Evolutionary conservation across 2,888 invertebrate genomes (phyloP).

Genomic region (Steinernema scapterisci): DNA sequence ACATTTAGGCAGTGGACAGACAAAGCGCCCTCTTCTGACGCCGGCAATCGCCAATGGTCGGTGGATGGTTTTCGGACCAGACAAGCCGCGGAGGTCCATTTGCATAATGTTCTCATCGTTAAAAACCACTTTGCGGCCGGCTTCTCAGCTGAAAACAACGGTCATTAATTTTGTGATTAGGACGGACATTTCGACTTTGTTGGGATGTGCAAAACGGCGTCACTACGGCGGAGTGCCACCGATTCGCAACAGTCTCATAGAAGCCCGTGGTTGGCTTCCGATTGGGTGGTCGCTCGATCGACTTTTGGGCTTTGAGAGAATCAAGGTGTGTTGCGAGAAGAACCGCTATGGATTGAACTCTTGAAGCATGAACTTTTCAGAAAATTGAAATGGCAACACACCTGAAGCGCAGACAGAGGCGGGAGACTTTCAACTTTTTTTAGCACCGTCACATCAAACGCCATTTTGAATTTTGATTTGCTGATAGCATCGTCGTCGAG

Average conservation of each 20-base stretch:
- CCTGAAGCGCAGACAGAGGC: neutral
- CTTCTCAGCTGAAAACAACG: conserved; percentile 24
- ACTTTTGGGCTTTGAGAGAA: no score
- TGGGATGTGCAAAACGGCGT: neutral
- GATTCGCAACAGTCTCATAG: neutral
- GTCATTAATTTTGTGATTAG: conserved; percentile 1
- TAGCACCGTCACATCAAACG: neutral
- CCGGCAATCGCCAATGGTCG: neutral
- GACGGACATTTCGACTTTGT: neutral
- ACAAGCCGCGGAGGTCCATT: conserved; percentile 1
- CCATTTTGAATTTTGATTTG: conserved; percentile 23
- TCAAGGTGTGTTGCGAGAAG: no score
- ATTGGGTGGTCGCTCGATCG: no score
- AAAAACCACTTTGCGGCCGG: conserved; percentile 19
- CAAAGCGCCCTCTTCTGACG: conserved; percentile 10
- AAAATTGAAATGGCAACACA: no score
- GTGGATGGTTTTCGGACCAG: neutral
- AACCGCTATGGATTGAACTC: no score
- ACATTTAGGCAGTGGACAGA: neutral
- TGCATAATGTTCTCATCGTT: conserved; percentile 30
- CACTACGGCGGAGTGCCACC: neutral
- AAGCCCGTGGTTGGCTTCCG: neutral
- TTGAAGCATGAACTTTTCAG: no score
- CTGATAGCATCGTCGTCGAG: conserved; percentile 25
- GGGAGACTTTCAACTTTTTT: conserved; percentile 6